A percentile compares a stretch with the other conserved stretches of the same genome.
phyloP scores from a whole-genome alignment of 53 echinoderm and acorn worm genomes.

The Mesocentrotus franciscanus region DNA sequence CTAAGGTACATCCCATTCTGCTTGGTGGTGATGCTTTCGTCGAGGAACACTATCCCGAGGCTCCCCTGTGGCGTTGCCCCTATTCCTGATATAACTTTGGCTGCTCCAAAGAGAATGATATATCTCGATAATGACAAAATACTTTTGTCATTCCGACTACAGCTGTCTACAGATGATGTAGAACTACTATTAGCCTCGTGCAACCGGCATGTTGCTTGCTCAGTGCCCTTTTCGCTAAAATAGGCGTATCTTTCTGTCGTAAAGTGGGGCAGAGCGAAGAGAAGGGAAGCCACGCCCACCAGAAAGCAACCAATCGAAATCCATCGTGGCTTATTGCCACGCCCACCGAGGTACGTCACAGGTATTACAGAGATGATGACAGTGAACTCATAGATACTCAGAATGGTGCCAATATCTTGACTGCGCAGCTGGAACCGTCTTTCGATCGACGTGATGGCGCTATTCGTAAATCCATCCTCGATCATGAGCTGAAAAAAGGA shows the following conservation, averaged over 20 bases:
- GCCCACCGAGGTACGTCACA: constrained; percentile 74
- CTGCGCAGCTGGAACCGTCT: constrained; percentile 77
- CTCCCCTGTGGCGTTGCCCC: constrained; percentile 69
- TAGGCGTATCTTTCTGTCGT: constrained; percentile 70
- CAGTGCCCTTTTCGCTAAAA: not conserved
- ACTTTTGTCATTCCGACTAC: not conserved
- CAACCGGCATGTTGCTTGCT: not conserved
- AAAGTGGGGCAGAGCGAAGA: constrained; percentile 76
- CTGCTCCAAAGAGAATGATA: constrained; percentile 69
- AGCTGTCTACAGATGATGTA: constrained; percentile 10
- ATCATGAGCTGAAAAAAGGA: constrained; percentile 68
- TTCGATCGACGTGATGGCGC: constrained; percentile 69
- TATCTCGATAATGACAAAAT: constrained; percentile 68
- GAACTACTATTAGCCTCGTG: not conserved
- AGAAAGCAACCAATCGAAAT: constrained; percentile 67
- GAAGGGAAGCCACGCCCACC: constrained; percentile 68
- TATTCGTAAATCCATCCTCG: constrained; percentile 72
- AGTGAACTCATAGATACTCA: constrained; percentile 72
- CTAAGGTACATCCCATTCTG: constrained; percentile 77
- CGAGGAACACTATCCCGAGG: constrained; percentile 68
- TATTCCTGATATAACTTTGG: constrained; percentile 71
- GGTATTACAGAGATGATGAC: constrained; percentile 67
- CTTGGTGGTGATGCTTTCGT: constrained; percentile 78
- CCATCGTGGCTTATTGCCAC: constrained; percentile 74
- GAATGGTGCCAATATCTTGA: constrained; percentile 66